Evolutionary conservation across 2,888 invertebrate species (phyloP).

Genomic region (Automeris io): DNA sequence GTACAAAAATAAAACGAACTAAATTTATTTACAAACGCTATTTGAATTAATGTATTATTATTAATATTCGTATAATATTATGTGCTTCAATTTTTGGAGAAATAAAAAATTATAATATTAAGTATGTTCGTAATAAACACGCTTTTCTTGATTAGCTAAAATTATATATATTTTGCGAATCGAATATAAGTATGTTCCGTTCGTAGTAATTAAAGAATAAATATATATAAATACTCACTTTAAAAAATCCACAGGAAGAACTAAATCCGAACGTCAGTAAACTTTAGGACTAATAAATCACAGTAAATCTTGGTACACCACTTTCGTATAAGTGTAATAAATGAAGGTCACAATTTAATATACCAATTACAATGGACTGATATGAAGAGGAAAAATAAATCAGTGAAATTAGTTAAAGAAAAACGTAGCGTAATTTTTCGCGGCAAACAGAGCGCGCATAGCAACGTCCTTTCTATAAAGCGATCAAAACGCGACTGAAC

Average conservation of each 20-base stretch:
- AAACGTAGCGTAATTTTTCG: slow-evolving; percentile 59
- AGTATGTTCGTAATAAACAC: no score
- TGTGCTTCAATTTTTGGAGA: no score
- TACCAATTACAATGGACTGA: slow-evolving; percentile 22
- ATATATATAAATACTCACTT: slow-evolving; percentile 9
- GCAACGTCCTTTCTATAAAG: slow-evolving; percentile 49
- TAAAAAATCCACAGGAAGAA: slow-evolving; percentile 8
- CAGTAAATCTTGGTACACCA: slow-evolving; percentile 16
- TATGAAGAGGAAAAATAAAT: slow-evolving; percentile 8
- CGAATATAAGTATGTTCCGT: no score
- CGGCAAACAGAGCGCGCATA: slow-evolving; percentile 46
- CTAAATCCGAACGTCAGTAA: slow-evolving; percentile 14
- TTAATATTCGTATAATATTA: no score
- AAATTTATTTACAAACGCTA: no score
- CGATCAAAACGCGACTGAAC: slow-evolving; percentile 52
- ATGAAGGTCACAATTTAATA: slow-evolving; percentile 47
- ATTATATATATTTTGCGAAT: no score
- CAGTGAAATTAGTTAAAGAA: slow-evolving; percentile 14
- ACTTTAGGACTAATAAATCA: slow-evolving; percentile 5
- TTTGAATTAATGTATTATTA: no score
- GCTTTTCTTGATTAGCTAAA: no score
- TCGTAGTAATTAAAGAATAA: no score
- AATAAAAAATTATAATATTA: no score
- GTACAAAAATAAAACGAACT: no score
- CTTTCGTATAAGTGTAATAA: slow-evolving; percentile 25